Conservation (phyloP, 2,888 invertebrate species). For the Fragum fragum region DNA sequence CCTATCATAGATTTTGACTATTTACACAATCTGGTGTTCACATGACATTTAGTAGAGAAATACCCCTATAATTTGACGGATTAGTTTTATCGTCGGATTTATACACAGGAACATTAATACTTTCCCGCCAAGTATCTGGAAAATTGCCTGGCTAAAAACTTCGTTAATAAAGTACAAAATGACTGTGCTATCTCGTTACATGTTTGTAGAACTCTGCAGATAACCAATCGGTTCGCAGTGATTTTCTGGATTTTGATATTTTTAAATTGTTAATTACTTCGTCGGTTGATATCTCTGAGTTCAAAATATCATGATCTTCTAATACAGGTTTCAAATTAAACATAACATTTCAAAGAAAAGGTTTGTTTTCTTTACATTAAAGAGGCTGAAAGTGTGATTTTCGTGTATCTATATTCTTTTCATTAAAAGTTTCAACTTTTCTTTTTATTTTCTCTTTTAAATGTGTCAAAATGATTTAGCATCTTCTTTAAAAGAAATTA, state of each 20-base stretch:
- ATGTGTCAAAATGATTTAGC: too few relatives aligned
- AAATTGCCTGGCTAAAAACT: neutral
- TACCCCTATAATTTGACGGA: neutral
- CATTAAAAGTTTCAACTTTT: too few relatives aligned
- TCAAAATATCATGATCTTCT: neutral
- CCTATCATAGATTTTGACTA: too few relatives aligned
- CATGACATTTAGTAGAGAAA: neutral
- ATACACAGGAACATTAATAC: neutral
- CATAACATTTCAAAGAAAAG: neutral
- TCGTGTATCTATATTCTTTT: too few relatives aligned
- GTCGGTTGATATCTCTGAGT: neutral
- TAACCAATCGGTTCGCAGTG: neutral
- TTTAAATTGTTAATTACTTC: neutral
- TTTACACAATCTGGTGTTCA: neutral
- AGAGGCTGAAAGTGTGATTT: too few relatives aligned
- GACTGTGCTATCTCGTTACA: too few relatives aligned
- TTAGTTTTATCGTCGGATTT: neutral
- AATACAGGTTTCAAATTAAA: neutral
- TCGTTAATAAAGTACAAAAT: neutral
- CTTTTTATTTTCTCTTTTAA: too few relatives aligned
- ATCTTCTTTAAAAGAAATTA: too few relatives aligned
- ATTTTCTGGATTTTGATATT: neutral
- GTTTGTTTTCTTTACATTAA: too few relatives aligned
- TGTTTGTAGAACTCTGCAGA: conserved; percentile 2
- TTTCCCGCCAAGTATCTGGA: neutral